phyloP scores from a whole-genome alignment of 2,797 vertebrate genomes.

The Pantherophis alleghaniensis region DNA sequence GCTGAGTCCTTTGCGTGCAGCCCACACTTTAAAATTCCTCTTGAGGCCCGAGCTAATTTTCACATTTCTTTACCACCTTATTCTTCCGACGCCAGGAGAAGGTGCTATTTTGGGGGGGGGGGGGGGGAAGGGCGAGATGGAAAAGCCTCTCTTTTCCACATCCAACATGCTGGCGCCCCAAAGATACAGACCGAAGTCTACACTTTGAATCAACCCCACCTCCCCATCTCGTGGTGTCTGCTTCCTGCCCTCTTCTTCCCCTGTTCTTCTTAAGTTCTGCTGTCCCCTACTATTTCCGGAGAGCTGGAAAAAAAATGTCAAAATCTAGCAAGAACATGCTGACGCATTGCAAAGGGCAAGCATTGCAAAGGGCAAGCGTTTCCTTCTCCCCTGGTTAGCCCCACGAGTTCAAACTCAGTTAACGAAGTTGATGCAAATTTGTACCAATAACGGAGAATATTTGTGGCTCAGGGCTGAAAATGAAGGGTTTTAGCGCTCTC shows the following conservation, averaged over 20 bases:
- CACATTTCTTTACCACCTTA: conserved; percentile 68
- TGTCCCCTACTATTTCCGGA: neutral
- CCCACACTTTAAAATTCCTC: conserved; percentile 50
- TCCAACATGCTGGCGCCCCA: conserved; percentile 15
- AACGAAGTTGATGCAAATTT: neutral
- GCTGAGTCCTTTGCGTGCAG: conserved; percentile 41
- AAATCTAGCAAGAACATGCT: neutral
- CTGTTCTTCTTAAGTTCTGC: neutral
- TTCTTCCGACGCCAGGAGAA: conserved; percentile 53
- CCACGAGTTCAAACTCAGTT: neutral
- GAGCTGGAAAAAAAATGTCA: neutral
- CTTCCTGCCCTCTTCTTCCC: neutral
- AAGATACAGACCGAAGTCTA: neutral
- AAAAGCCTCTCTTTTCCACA: conserved; percentile 44
- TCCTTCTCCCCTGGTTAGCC: neutral
- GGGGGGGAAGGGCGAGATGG: conserved; percentile 26
- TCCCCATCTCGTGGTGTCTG: neutral
- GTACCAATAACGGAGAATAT: neutral
- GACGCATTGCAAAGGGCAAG: neutral
- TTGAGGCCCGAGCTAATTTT: conserved; percentile 66
- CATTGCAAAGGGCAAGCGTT: neutral
- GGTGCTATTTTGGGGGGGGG: conserved; percentile 50
- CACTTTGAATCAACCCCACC: neutral
- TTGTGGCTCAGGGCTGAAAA: too few relatives aligned
- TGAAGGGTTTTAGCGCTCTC: neutral